Percentiles rank a stretch among this genome's conserved stretches.
These are phyloP conservation scores for Serranus cabrilla DNA, from an alignment of 2,797 vertebrate species.

Conservation along the genomic window DNA sequence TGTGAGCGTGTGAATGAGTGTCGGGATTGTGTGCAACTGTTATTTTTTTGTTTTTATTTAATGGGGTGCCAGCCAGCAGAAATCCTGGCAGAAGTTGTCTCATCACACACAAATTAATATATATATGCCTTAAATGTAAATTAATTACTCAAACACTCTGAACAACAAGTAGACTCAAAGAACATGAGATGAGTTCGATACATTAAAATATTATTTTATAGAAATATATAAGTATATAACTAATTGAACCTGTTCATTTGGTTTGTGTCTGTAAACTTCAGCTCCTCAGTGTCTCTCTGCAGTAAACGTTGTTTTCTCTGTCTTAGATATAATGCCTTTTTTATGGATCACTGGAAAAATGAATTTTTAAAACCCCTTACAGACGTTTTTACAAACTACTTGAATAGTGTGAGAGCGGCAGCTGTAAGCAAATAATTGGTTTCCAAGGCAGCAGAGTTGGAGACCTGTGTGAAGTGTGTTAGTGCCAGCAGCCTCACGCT, in stretches of 20 bases:
- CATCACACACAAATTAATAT: too few relatives aligned
- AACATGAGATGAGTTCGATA: too few relatives aligned
- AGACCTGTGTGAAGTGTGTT: not conserved
- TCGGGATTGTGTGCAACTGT: slow-evolving; percentile 11
- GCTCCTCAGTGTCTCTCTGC: slow-evolving; percentile 6
- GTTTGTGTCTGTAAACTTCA: slow-evolving; percentile 19
- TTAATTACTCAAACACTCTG: too few relatives aligned
- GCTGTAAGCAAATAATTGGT: slow-evolving; percentile 13
- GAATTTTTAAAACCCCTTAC: slow-evolving; percentile 4
- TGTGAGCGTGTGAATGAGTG: slow-evolving; percentile 36
- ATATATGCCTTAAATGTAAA: too few relatives aligned
- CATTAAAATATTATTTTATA: too few relatives aligned
- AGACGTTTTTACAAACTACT: slow-evolving; percentile 33
- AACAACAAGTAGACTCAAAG: too few relatives aligned
- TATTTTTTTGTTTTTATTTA: too few relatives aligned
- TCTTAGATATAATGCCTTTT: slow-evolving; percentile 33
- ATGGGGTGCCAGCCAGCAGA: too few relatives aligned
- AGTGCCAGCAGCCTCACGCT: not conserved
- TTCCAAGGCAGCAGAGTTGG: not conserved
- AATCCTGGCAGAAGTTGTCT: too few relatives aligned
- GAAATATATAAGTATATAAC: too few relatives aligned
- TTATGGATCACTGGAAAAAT: slow-evolving; percentile 28
- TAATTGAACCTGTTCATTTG: too few relatives aligned
- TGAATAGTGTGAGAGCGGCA: not conserved
- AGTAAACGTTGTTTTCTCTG: slow-evolving; percentile 14